Evolutionary conservation across 1,140 invertebrate genomes (phyloP), one percentile per base, ranked within the genome.

Genomic region (Portunus trituberculatus): DNA sequence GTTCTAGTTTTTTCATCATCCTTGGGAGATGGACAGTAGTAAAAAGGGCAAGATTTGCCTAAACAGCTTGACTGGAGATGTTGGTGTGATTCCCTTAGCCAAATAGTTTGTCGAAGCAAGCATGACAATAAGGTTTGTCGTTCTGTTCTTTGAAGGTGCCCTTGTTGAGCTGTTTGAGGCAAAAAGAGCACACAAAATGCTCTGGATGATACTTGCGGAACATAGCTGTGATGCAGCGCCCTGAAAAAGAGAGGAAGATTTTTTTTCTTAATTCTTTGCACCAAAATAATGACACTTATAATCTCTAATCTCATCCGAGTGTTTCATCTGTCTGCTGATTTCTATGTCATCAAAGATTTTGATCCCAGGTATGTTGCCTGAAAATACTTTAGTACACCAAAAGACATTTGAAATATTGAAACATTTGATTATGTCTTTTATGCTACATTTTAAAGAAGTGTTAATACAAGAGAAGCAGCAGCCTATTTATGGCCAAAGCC

Each of bases 131-230:
- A 0, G 99, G 99, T 97, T 99, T 99, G 96, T 99, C 99, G 96
- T 99, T 99, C 97, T 99, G 98, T 97, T 99, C 99, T 97, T 99
- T 99, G 97, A 99, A 99, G 0, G 99, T 99, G 96, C 99, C 98
- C 97, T 99, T 99, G 97, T 99, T 99, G 92, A 99, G 97, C 97
- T 99, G 99, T 96, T 99, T 99, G 95, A 99, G 97, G 96, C 99
- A 99, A 97, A 99, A 99, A 0, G 99, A 99, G 97, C 99, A 99
- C 0, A 99, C 99, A 97, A 99, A 99, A 97, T 99, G 99, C 97
- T 99, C 99, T 0, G 99, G 99, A 97, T 99, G 99, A 97, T 99
- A 99, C 97, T 99, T 99, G 91, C 98, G 98, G 97, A 99, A 99
- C 99, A 99, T 99, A 92, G 99, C 99, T 3, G 99, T 99, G 97